phyloP scores from a whole-genome alignment of 30 jellyfish, hydroid and myxozoan species.

The Morbakka virulenta region DNA sequence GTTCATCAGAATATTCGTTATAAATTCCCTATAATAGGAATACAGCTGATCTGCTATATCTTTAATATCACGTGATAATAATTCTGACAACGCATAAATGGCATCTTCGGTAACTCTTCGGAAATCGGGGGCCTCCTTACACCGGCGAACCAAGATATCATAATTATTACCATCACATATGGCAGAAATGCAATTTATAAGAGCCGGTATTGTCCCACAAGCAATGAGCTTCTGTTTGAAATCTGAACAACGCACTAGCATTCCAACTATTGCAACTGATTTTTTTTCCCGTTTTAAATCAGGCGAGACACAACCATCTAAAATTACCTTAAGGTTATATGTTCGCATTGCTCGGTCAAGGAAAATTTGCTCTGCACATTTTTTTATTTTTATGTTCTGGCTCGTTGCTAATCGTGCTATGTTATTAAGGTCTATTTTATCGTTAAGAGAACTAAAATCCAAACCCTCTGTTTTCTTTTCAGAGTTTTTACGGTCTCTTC shows the following conservation, averaged over 20 bases:
- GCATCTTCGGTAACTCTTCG: too few species aligned
- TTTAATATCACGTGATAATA: too few species aligned
- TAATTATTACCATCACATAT: slow-evolving; percentile 61
- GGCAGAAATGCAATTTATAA: slow-evolving; percentile 57
- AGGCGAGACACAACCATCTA: slow-evolving; percentile 14
- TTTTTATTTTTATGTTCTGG: slow-evolving; percentile 30
- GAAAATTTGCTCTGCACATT: slow-evolving; percentile 76
- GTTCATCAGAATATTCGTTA: too few species aligned
- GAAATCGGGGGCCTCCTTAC: too few species aligned
- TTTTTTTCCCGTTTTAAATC: slow-evolving; percentile 30
- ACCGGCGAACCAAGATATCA: slow-evolving; percentile 61
- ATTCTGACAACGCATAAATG: too few species aligned
- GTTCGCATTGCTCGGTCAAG: slow-evolving; percentile 58
- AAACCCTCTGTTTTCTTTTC: too few species aligned
- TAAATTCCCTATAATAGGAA: too few species aligned
- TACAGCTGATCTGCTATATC: too few species aligned
- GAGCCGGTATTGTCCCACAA: slow-evolving; percentile 19
- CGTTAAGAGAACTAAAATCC: too few species aligned
- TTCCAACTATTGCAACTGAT: slow-evolving; percentile 58
- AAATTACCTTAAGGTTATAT: slow-evolving; percentile 14
- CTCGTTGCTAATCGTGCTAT: slow-evolving; percentile 54
- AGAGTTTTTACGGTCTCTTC: too few species aligned
- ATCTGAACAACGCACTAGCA: slow-evolving; percentile 40
- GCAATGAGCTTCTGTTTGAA: slow-evolving; percentile 23
- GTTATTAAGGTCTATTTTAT: slow-evolving; percentile 31